Evolutionary conservation across 2,888 invertebrate species (phyloP), one percentile per base, ranked within the genome.

Genomic region (Catocala fraxini): DNA sequence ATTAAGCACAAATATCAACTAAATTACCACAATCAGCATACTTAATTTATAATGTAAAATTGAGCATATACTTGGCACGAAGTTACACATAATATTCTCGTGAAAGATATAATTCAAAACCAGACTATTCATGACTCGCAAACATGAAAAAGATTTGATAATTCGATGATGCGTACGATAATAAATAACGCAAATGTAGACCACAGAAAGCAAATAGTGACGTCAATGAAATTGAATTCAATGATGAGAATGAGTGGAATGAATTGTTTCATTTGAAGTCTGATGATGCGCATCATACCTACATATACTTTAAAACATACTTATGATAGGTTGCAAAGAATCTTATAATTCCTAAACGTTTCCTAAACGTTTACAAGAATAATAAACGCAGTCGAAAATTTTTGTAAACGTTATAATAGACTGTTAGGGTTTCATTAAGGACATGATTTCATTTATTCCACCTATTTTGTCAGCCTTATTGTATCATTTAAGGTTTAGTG

Each of bases 191-290:
- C 48, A 42, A 59, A 48, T 53, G 53, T 10, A 25, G 7, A 48
- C 47, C 41, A 52, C 46, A 12, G 35, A 46, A 46, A 47, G 15
- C 52, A 42, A 51, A 51, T 10, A 35, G 34, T 52, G 51, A 61
- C 52, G 61, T 61, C 61, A 61, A 51, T 52, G 10, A 33, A 51
- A 61, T 56, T 61, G 47, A 61, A 56, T 42, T 52, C 51, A 61
- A 61, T 55, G n/a, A 47, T 5, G 45, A 7, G 55, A n/a, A 55
- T 51, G 61, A 51, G 41, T 61, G 47, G 46, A 46, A 41, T 25
- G 12, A 45, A 61, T 56, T 56, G 60, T 56, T 41, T 51, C 15
- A 48, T 6, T 48, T 48, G 11, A 48, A 48, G 9, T 2, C 33
- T 34, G 34, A 34, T n/a, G 34, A 48, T 48, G 48, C 48, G n/a